Evolutionary conservation across 2,888 invertebrate species (phyloP).

Genomic region (Aradus depressus): DNA sequence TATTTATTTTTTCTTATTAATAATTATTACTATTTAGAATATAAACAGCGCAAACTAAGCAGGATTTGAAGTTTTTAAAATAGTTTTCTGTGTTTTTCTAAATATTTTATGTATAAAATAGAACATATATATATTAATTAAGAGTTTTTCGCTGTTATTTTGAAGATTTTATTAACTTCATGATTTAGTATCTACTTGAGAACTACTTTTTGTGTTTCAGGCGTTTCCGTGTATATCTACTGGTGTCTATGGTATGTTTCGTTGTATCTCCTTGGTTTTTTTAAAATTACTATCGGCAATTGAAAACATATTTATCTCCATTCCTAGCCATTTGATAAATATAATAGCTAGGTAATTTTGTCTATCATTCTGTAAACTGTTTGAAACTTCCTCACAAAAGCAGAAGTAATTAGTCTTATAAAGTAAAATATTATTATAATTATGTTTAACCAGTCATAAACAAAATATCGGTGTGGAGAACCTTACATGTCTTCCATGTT

Average conservation of each 20-base stretch:
- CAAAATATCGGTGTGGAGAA: too few species aligned
- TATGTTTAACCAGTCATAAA: too few species aligned
- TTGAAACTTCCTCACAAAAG: too few species aligned
- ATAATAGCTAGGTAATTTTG: background rate
- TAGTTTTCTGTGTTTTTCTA: too few species aligned
- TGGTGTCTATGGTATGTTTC: constrained; percentile 62
- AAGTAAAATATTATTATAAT: background rate
- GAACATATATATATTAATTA: too few species aligned
- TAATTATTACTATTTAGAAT: too few species aligned
- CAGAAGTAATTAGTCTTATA: background rate
- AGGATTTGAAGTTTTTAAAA: too few species aligned
- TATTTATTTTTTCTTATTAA: too few species aligned
- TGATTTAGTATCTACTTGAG: background rate
- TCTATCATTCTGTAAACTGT: background rate
- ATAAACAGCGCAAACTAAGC: too few species aligned
- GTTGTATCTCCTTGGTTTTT: constrained; percentile 7
- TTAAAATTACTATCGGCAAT: background rate
- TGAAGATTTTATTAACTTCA: background rate
- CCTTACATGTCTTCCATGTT: too few species aligned
- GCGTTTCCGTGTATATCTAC: constrained; percentile 88
- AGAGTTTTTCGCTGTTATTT: too few species aligned
- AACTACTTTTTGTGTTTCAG: constrained; percentile 33
- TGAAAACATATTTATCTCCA: background rate
- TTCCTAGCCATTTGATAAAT: background rate
- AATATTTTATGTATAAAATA: too few species aligned